These are phyloP conservation scores for Nesoenas mayeri DNA, from an alignment of 2,113 vertebrate species.

Conservation along the genomic window DNA sequence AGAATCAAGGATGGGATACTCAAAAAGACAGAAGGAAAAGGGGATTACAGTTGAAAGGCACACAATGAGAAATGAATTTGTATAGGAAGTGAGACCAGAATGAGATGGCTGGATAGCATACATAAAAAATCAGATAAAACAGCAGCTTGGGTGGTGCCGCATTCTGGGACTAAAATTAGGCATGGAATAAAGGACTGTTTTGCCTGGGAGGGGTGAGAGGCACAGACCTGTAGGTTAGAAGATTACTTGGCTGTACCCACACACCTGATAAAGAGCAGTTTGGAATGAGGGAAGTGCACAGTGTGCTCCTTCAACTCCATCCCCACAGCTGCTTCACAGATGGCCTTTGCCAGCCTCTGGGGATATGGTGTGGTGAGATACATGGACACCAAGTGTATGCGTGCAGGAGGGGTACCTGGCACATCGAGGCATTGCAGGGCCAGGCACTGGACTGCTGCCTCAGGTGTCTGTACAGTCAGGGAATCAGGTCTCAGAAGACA, in stretches of 20 bases:
- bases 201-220: not conserved
- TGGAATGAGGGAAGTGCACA: not conserved
- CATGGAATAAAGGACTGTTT: not conserved
- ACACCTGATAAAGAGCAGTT: not conserved
- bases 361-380: not conserved
- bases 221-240: not conserved
- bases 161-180: not conserved
- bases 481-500: not conserved
- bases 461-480: not conserved
- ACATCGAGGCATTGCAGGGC: rapidly evolving
- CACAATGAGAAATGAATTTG: not conserved
- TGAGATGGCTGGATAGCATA: not conserved
- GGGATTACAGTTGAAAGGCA: not conserved
- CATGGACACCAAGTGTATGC: rapidly evolving
- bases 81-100: not conserved
- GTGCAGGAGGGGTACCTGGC: no score
- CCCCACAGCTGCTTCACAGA: not conserved
- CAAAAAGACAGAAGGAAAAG: not conserved
- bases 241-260: not conserved
- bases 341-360: not conserved
- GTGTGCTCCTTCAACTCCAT: not conserved
- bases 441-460: not conserved
- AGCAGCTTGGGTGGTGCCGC: not conserved
- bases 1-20: not conserved
- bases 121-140: not conserved